A percentile compares a stretch with the other conserved stretches of the same genome.
Evolutionary conservation across 2,888 invertebrate species (phyloP).

Genomic region (Capitulum mitella): DNA sequence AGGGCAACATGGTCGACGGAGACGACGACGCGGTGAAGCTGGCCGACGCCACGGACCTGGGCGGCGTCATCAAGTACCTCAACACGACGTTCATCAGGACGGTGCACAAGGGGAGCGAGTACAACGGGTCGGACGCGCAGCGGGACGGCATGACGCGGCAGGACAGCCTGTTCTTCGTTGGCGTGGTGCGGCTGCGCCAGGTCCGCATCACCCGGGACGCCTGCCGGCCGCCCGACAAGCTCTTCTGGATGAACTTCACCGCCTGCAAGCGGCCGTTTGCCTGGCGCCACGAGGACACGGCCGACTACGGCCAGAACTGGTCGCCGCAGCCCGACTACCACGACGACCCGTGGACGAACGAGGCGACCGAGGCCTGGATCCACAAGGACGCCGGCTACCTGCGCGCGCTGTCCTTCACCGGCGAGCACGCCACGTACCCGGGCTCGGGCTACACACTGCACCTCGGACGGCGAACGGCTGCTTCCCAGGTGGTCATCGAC

Average conservation of each 20-base stretch:
- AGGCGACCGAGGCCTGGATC: conserved; percentile 23
- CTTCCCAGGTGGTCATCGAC: conserved; percentile 29
- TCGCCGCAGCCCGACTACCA: background rate
- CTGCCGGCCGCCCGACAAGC: conserved; percentile 26
- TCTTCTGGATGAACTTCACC: conserved; percentile 20
- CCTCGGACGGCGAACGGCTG: conserved; percentile 31
- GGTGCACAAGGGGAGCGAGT: background rate
- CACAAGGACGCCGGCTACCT: background rate
- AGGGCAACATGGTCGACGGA: background rate
- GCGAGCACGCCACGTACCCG: conserved; percentile 30
- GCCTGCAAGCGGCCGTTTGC: background rate
- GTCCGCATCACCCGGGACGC: conserved; percentile 31
- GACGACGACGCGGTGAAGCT: background rate
- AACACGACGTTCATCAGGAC: background rate
- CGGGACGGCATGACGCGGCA: background rate
- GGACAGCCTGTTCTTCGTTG: conserved; percentile 29
- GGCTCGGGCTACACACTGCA: conserved; percentile 32
- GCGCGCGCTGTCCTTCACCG: background rate
- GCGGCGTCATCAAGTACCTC: background rate
- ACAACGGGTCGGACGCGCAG: background rate
- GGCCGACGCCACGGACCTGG: background rate
- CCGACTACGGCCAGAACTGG: conserved; percentile 9
- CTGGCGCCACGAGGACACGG: background rate
- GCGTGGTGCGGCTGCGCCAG: conserved; percentile 35
- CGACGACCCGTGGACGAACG: conserved; percentile 6